Evolutionary conservation across 2,888 invertebrate genomes (phyloP).

Genomic region (Enoplolaimus lenunculus): DNA sequence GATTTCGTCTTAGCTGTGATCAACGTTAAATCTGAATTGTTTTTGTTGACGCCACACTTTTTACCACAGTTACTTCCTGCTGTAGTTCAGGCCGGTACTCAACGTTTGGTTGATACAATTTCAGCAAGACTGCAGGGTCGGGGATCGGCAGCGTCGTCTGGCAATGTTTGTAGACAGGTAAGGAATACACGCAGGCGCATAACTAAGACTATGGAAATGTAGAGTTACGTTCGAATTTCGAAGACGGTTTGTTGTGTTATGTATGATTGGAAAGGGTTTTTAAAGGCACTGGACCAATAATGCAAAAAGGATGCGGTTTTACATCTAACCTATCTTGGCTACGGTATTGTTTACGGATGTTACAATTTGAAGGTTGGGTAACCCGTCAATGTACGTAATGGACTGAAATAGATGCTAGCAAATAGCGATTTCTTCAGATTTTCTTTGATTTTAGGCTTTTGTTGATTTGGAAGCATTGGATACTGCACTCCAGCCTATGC

Average conservation of each 20-base stretch:
- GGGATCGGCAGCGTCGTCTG: background rate
- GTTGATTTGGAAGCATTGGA: background rate
- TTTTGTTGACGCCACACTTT: conserved; percentile 30
- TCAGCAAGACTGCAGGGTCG: background rate
- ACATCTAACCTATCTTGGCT: too few relatives aligned
- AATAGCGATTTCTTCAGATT: too few relatives aligned
- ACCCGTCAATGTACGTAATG: too few relatives aligned
- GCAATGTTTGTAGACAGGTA: background rate
- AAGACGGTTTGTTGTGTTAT: too few relatives aligned
- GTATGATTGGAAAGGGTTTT: background rate
- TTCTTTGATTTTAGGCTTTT: background rate
- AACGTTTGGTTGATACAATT: conserved; percentile 10
- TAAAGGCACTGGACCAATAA: too few relatives aligned
- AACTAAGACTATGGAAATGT: too few relatives aligned
- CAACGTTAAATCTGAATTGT: conserved; percentile 34
- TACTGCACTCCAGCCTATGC: background rate
- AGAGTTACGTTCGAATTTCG: too few relatives aligned
- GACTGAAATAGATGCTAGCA: too few relatives aligned
- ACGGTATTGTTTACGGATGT: too few relatives aligned
- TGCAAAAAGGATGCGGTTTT: background rate
- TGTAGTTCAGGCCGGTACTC: conserved; percentile 13
- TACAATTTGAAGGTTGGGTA: too few relatives aligned
- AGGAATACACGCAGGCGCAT: too few relatives aligned
- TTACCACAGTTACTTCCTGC: conserved; percentile 11
- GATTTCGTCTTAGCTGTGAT: conserved; percentile 37